Conservation (phyloP, 2,113 vertebrate species). For the Ahaetulla prasina region DNA sequence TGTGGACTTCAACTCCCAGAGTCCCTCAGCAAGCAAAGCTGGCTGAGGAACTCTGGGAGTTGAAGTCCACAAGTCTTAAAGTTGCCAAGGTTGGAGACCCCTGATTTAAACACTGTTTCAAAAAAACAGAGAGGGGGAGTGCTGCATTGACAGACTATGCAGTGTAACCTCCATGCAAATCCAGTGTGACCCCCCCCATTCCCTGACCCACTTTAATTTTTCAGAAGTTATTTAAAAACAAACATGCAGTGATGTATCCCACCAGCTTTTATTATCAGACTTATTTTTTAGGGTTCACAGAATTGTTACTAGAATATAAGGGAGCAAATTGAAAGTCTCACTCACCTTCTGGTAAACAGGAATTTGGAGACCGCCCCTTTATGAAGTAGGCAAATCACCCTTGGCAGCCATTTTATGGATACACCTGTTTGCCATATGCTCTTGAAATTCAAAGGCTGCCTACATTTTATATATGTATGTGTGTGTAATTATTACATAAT, state of each 20-base stretch:
- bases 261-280: background rate
- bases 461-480: background rate
- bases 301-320: background rate
- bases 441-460: background rate
- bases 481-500: background rate
- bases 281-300: background rate
- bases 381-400: background rate
- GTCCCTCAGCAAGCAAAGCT: too few species aligned
- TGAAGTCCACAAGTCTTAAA: too few species aligned
- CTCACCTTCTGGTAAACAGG: background rate
- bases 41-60: too few species aligned
- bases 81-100: too few species aligned
- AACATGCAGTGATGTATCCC: background rate
- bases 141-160: background rate
- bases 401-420: background rate
- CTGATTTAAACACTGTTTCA: background rate
- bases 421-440: background rate
- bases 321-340: background rate
- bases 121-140: background rate
- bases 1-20: too few species aligned
- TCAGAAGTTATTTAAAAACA: background rate
- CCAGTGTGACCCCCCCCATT: background rate
- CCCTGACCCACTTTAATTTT: background rate
- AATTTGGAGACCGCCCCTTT: background rate
- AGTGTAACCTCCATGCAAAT: background rate